Conservation (phyloP, 2,888 invertebrate species). For the Melieria omissa region DNA sequence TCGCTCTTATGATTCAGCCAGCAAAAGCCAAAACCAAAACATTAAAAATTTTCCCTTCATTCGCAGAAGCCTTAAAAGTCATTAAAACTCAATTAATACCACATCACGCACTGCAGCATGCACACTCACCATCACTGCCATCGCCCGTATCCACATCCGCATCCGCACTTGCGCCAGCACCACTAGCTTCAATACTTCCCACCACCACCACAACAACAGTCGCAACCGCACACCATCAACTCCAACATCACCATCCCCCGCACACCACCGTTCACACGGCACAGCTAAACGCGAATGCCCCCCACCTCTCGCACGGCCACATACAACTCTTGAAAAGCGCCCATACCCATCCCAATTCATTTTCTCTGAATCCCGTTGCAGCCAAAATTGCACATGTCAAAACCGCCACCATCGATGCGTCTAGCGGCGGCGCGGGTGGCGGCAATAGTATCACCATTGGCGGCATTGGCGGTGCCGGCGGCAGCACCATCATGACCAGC, state of each 20-base stretch:
- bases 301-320: constrained; percentile 47
- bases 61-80: constrained; percentile 44
- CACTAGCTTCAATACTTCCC: constrained; percentile 39
- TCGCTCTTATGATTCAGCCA: not conserved
- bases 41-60: constrained; percentile 25
- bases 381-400: constrained; percentile 69
- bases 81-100: constrained; percentile 47
- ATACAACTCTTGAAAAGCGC: constrained; percentile 54
- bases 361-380: constrained; percentile 68
- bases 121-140: constrained; percentile 46
- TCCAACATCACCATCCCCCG: constrained; percentile 39
- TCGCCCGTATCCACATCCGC: constrained; percentile 49
- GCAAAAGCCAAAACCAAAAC: not conserved
- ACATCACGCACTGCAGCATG: constrained; percentile 41
- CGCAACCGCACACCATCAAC: constrained; percentile 28
- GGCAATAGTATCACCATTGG: constrained; percentile 36
- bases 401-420: constrained; percentile 64
- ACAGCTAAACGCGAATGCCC: constrained; percentile 36
- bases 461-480: constrained; percentile 27
- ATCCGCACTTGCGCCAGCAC: constrained; percentile 41
- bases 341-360: constrained; percentile 46
- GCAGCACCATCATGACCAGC: constrained; percentile 48
- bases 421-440: constrained; percentile 39
- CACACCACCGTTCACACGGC: constrained; percentile 35
- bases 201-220: constrained; percentile 39